Evolutionary conservation across 2,113 vertebrate species (phyloP).

Genomic region (Equus przewalskii): DNA sequence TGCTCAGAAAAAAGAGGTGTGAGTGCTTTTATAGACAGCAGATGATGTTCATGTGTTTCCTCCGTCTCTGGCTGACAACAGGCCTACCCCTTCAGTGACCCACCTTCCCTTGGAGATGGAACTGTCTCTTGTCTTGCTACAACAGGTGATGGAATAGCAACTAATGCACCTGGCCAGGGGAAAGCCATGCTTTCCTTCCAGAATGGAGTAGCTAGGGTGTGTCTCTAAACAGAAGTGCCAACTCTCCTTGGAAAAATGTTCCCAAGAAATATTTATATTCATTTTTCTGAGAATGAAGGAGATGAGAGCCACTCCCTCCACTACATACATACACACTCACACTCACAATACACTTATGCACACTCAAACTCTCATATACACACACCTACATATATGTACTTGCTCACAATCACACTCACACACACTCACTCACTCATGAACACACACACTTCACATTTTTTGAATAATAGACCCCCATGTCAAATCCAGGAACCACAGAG

Average conservation of each 20-base stretch:
- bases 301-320: not conserved
- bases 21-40: not conserved
- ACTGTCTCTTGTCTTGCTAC: not conserved
- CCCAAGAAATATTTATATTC: not conserved
- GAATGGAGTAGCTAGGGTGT: not conserved
- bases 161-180: not conserved
- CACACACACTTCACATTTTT: not conserved
- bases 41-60: not conserved
- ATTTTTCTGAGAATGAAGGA: not conserved
- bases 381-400: too few species aligned
- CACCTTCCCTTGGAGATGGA: not conserved
- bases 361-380: not conserved
- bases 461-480: not conserved
- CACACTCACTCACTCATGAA: not conserved
- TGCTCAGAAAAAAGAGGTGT: not conserved
- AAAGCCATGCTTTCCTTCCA: not conserved
- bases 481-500: not conserved
- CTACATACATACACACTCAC: accelerated
- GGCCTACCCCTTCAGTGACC: not conserved
- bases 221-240: not conserved
- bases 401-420: not conserved
- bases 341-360: not conserved
- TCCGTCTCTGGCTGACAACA: not conserved
- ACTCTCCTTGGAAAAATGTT: not conserved
- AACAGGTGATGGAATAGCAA: too few species aligned